Conservation (phyloP, 2,113 vertebrate genomes). For the Hemicordylus capensis region DNA sequence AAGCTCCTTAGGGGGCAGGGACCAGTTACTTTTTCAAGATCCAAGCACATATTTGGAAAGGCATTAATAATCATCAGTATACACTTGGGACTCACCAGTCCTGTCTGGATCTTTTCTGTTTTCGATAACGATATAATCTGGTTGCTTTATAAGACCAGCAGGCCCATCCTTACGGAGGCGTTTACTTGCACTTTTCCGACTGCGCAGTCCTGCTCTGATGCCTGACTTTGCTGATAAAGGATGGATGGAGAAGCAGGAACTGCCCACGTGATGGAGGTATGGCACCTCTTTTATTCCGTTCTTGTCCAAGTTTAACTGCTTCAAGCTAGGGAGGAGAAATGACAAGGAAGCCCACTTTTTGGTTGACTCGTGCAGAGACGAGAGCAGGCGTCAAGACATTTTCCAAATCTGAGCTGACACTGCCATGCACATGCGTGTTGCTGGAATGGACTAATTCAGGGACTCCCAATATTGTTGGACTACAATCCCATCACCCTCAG, state of each 20-base stretch:
- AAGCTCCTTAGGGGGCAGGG: no score
- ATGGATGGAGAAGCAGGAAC: constrained; percentile 17
- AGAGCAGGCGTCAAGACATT: background rate
- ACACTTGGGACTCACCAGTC: constrained; percentile 36
- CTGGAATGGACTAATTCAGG: no score
- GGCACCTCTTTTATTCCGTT: constrained; percentile 83
- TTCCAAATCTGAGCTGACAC: background rate
- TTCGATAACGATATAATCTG: background rate
- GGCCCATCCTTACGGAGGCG: background rate
- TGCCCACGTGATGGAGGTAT: constrained; percentile 68
- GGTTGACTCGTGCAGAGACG: fast-evolving
- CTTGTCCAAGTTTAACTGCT: constrained; percentile 81
- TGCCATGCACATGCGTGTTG: background rate
- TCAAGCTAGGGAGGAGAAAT: constrained; percentile 73
- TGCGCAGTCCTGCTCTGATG: constrained; percentile 30
- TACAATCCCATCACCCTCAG: no score
- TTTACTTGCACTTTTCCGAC: background rate
- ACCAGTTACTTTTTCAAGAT: no score
- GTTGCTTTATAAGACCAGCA: background rate
- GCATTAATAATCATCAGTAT: background rate
- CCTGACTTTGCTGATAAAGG: background rate
- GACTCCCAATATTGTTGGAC: no score
- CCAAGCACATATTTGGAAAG: no score
- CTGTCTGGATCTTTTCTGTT: constrained; percentile 51
- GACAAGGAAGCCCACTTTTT: fast-evolving